A percentile compares a stretch with the other conserved stretches of the same genome.
Evolutionary conservation across 2,113 vertebrate genomes (phyloP).

Genomic region (Sardina pilchardus): DNA sequence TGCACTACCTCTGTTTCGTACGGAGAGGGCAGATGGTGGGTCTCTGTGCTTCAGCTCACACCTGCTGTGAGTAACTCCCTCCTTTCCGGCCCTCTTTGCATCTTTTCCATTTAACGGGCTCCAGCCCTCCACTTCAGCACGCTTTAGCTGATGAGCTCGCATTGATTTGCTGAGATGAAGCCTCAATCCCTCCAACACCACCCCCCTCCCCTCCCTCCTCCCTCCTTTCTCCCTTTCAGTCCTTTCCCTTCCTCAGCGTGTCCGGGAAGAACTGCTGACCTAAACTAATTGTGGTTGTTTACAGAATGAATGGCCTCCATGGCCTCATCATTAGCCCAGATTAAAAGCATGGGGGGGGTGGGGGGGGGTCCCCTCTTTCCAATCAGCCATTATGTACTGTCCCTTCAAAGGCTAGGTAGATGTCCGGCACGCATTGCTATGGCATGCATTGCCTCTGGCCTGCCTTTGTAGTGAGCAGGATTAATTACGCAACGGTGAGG

Average conservation of each 20-base stretch:
- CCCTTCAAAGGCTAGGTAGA: neutral
- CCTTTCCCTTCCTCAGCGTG: conserved; percentile 22
- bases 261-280: conserved; percentile 25
- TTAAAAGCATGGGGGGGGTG: conserved; percentile 47
- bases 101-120: conserved; percentile 38
- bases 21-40: neutral
- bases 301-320: conserved; percentile 39
- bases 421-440: neutral
- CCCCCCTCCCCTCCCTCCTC: neutral
- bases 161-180: conserved; percentile 23
- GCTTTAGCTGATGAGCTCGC: conserved; percentile 25
- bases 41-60: neutral
- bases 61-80: neutral
- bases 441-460: neutral
- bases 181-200: neutral
- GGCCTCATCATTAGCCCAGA: conserved; percentile 56
- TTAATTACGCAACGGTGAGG: neutral
- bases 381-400: neutral
- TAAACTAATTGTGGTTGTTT: conserved; percentile 54
- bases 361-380: neutral
- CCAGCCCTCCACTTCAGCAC: conserved; percentile 17
- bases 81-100: conserved; percentile 13
- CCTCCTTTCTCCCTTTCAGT: neutral
- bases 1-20: neutral
- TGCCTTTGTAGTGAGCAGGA: neutral